phyloP scores from a whole-genome alignment of 2,797 vertebrate genomes.

The Sebastes ruberrimus region DNA sequence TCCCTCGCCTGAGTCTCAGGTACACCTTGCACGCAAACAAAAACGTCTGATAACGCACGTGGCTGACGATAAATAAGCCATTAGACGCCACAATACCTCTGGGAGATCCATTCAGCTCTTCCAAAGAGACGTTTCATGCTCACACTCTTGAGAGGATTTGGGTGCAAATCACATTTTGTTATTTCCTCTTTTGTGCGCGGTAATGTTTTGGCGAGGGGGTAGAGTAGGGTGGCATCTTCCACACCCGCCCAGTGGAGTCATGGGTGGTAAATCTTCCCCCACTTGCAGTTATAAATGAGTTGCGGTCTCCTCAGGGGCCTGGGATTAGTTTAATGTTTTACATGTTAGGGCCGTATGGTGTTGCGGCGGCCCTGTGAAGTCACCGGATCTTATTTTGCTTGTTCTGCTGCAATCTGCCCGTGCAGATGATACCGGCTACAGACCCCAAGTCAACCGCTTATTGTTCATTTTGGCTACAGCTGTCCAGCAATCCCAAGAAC shows the following conservation, averaged over 20 bases:
- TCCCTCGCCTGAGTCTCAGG: conserved; percentile 65
- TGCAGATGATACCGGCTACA: conserved; percentile 59
- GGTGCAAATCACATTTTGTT: conserved; percentile 66
- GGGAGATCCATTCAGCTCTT: conserved; percentile 53
- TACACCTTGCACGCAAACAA: conserved; percentile 57
- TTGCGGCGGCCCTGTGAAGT: conserved; percentile 59
- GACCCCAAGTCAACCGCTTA: conserved; percentile 63
- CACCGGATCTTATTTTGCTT: conserved; percentile 56
- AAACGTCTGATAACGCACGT: conserved; percentile 26
- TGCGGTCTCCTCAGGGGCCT: conserved; percentile 40
- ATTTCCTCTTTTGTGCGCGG: conserved; percentile 51
- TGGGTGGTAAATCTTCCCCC: conserved; percentile 80
- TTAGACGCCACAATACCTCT: conserved; percentile 29
- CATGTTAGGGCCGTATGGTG: conserved; percentile 14
- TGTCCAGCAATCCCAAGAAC: conserved; percentile 76
- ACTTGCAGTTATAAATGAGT: conserved; percentile 48
- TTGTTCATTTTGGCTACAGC: conserved; percentile 74
- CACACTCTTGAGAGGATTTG: conserved; percentile 74
- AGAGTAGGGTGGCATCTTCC: conserved; percentile 69
- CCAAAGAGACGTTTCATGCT: conserved; percentile 50
- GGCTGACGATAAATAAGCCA: conserved; percentile 59
- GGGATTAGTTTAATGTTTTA: conserved; percentile 71
- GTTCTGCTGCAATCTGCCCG: conserved; percentile 71
- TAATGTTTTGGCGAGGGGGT: conserved; percentile 48
- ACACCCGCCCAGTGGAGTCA: conserved; percentile 61